phyloP scores from a whole-genome alignment of 2,797 vertebrate species.

The Hippopotamyrus pictus region DNA sequence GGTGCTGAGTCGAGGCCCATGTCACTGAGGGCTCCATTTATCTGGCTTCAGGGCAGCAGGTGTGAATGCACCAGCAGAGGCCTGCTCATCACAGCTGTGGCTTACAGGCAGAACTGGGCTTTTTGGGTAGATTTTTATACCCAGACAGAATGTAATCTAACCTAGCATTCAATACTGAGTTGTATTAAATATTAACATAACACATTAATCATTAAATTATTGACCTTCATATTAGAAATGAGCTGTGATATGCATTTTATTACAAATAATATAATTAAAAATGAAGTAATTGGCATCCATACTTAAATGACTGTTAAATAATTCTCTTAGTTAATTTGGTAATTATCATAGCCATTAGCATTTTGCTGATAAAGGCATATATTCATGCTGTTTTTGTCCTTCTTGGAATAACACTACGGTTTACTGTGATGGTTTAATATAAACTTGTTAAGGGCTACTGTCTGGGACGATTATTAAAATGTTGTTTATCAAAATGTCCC shows the following conservation, averaged over 20 bases:
- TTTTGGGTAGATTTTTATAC: background rate
- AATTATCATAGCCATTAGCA: background rate
- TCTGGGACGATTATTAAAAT: background rate
- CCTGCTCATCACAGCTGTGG: background rate
- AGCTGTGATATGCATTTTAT: slow-evolving; percentile 2
- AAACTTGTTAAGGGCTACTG: background rate
- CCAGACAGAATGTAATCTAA: background rate
- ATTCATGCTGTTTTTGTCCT: background rate
- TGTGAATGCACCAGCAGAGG: too few relatives aligned
- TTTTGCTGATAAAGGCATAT: background rate
- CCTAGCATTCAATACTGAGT: background rate
- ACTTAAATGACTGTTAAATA: background rate
- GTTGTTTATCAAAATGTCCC: background rate
- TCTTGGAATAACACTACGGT: background rate
- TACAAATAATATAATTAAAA: background rate
- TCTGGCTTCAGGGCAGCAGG: background rate
- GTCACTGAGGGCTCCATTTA: background rate
- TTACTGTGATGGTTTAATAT: background rate
- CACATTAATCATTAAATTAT: background rate
- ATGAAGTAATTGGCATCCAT: background rate
- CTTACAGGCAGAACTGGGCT: background rate
- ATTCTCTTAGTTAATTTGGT: background rate
- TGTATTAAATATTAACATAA: background rate
- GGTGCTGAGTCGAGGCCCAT: background rate
- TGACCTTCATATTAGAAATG: background rate